These are phyloP conservation scores for Hipparchia semele DNA, from an alignment of 2,888 invertebrate genomes.

Conservation along the genomic window DNA sequence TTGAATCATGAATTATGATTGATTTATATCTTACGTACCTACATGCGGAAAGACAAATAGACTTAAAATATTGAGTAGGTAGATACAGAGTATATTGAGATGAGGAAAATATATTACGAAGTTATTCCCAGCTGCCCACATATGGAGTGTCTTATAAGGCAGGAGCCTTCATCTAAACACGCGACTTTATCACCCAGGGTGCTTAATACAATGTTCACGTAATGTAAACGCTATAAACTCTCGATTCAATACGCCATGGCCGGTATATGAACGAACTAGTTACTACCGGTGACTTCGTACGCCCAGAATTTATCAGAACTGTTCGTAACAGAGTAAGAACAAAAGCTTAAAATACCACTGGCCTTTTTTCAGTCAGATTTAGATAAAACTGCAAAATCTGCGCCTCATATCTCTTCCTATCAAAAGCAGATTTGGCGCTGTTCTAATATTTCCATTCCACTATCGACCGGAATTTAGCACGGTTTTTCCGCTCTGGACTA, in stretches of 20 bases:
- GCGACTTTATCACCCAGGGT: slow-evolving; percentile 7
- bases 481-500: too few relatives aligned
- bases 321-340: background rate
- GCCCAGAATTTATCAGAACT: background rate
- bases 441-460: too few relatives aligned
- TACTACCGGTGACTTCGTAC: background rate
- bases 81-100: background rate
- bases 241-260: background rate
- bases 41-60: too few relatives aligned
- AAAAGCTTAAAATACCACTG: too few relatives aligned
- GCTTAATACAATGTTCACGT: slow-evolving; percentile 9
- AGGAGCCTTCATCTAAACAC: slow-evolving; percentile 5
- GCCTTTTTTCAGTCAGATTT: too few relatives aligned
- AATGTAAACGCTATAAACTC: slow-evolving; percentile 7
- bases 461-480: too few relatives aligned
- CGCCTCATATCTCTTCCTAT: too few relatives aligned
- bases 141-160: slow-evolving; percentile 4
- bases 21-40: background rate
- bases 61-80: too few relatives aligned
- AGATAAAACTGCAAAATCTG: too few relatives aligned
- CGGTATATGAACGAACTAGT: background rate
- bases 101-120: background rate
- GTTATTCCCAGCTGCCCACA: background rate
- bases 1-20: background rate
- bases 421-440: too few relatives aligned